phyloP scores from a whole-genome alignment of 1,140 invertebrate species.

The Brachionus koreanus region DNA sequence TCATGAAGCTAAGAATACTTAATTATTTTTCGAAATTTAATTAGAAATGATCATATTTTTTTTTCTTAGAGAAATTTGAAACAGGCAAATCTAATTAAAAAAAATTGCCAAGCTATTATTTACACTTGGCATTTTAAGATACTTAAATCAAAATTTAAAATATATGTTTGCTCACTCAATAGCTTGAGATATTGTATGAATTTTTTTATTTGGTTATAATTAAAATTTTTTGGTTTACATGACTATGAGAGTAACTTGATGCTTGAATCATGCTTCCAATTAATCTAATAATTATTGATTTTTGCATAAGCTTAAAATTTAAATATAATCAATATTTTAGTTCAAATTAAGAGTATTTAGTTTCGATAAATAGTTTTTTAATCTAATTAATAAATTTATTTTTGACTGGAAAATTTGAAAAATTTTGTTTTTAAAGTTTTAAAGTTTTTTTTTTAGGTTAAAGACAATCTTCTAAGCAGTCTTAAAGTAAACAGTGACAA shows the following conservation, averaged over 20 bases:
- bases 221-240: neutral
- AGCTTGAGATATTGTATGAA: neutral
- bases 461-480: no score
- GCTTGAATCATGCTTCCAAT: neutral
- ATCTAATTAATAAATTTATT: no score
- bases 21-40: neutral
- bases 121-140: neutral
- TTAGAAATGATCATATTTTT: neutral
- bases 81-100: neutral
- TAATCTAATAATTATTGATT: conserved; percentile 11
- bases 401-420: no score
- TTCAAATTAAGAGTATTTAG: neutral
- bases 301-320: neutral
- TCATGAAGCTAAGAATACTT: neutral
- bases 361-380: neutral
- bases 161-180: no score
- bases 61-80: neutral
- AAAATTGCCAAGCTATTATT: neutral
- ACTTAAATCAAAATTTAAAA: neutral
- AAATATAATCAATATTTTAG: neutral
- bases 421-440: no score
- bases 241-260: neutral
- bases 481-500: no score
- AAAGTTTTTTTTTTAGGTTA: no score
- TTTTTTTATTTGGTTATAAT: neutral